phyloP scores from a whole-genome alignment of 2,888 invertebrate genomes.

The Trichogramma evanescens region DNA sequence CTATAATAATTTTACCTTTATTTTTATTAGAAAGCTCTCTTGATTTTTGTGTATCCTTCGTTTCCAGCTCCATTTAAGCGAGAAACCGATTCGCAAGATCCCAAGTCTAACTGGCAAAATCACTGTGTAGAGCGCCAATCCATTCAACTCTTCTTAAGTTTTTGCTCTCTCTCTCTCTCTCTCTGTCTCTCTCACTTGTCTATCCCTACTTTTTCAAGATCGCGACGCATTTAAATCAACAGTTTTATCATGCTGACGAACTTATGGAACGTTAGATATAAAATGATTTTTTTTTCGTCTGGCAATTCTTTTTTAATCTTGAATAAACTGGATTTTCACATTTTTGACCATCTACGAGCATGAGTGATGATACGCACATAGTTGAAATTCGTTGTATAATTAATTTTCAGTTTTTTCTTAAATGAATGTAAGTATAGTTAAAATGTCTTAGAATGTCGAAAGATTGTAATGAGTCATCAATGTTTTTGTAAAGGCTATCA shows the following conservation, averaged over 20 bases:
- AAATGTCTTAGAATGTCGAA: too few species aligned
- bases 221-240: not conserved
- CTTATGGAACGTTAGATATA: constrained; percentile 1
- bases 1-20: not conserved
- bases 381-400: too few species aligned
- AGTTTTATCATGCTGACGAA: constrained; percentile 6
- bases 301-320: not conserved
- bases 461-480: too few species aligned
- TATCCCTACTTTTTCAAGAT: not conserved
- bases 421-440: too few species aligned
- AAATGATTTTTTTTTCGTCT: not conserved
- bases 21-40: not conserved
- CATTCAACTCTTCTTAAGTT: constrained; percentile 7
- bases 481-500: too few species aligned
- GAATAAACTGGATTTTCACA: not conserved
- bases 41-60: constrained; percentile 4
- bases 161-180: not conserved
- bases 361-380: too few species aligned
- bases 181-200: not conserved
- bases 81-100: constrained; percentile 10
- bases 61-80: constrained; percentile 5
- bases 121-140: constrained; percentile 11
- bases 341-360: not conserved
- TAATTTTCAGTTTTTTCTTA: too few species aligned
- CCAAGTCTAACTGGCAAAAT: constrained; percentile 15